Conservation (phyloP, 2,888 invertebrate genomes). For the Melipona beecheii region DNA sequence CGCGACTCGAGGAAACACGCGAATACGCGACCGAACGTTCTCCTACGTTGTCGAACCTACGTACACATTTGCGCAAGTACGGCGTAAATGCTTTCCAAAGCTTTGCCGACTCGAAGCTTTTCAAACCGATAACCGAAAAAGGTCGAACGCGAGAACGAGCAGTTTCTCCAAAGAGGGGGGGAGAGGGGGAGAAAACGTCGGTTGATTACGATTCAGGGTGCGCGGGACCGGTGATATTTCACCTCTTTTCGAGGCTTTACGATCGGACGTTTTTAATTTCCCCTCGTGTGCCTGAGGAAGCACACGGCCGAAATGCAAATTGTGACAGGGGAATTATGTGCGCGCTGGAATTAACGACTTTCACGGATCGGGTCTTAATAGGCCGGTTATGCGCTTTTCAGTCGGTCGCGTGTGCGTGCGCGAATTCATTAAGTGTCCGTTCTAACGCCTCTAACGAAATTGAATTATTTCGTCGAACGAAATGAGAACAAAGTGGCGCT, state of each 20-base stretch:
- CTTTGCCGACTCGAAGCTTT: neutral
- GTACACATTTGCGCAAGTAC: no score
- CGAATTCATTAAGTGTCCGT: conserved; percentile 57
- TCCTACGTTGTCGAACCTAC: neutral
- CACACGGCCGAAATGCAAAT: conserved; percentile 78
- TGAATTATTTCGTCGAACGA: neutral
- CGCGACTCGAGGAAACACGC: neutral
- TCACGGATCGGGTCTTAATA: conserved; percentile 72
- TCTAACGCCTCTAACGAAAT: conserved; percentile 39
- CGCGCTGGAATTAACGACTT: conserved; percentile 76
- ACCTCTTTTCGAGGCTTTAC: conserved; percentile 80
- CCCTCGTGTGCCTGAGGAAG: conserved; percentile 63
- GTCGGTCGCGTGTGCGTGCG: conserved; percentile 31
- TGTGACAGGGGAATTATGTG: conserved; percentile 80
- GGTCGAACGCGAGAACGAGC: neutral
- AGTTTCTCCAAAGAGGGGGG: neutral
- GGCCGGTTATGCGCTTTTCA: conserved; percentile 62
- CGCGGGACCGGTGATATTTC: conserved; percentile 78
- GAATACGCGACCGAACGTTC: neutral
- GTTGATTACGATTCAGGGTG: conserved; percentile 81
- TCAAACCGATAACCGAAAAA: neutral
- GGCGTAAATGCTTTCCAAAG: neutral
- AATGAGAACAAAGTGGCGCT: neutral
- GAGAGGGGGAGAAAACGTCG: neutral
- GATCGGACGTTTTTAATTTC: conserved; percentile 84